These are phyloP conservation scores for Phaedon cochleariae DNA, from an alignment of 2,888 invertebrate species.

Conservation along the genomic window DNA sequence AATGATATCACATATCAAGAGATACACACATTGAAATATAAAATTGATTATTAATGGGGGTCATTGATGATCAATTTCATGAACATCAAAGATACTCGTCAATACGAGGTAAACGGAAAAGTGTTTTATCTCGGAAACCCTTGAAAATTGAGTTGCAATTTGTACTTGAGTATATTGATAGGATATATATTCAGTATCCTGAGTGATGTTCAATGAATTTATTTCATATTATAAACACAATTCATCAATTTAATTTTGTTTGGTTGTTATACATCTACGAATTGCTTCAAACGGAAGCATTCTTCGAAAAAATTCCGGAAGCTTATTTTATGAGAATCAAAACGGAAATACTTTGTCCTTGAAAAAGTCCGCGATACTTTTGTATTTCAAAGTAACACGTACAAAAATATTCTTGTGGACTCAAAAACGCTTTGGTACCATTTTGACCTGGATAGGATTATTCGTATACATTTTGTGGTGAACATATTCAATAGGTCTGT, in stretches of 20 bases:
- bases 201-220: slow-evolving; percentile 34
- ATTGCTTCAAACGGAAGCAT: slow-evolving; percentile 54
- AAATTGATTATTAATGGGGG: no score
- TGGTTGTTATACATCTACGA: slow-evolving; percentile 37
- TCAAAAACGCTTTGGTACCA: slow-evolving; percentile 62
- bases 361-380: slow-evolving; percentile 45
- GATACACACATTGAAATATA: no score
- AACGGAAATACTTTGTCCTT: slow-evolving; percentile 47
- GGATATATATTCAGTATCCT: slow-evolving; percentile 46
- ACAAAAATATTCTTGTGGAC: slow-evolving; percentile 61
- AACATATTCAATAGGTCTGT: slow-evolving; percentile 34
- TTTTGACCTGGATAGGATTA: slow-evolving; percentile 57
- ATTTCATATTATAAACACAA: slow-evolving; percentile 38
- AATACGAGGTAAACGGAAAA: no score
- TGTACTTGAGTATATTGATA: slow-evolving; percentile 53
- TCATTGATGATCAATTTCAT: no score
- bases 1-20: no score
- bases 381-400: slow-evolving; percentile 56
- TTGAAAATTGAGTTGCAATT: slow-evolving; percentile 45
- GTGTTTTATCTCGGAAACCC: no score
- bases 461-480: slow-evolving; percentile 48
- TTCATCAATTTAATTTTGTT: slow-evolving; percentile 34
- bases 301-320: slow-evolving; percentile 43
- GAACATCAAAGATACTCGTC: no score
- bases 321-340: slow-evolving; percentile 41